These are phyloP conservation scores for Remorina albescens DNA, from an alignment of 2,797 vertebrate species.

Conservation along the genomic window DNA sequence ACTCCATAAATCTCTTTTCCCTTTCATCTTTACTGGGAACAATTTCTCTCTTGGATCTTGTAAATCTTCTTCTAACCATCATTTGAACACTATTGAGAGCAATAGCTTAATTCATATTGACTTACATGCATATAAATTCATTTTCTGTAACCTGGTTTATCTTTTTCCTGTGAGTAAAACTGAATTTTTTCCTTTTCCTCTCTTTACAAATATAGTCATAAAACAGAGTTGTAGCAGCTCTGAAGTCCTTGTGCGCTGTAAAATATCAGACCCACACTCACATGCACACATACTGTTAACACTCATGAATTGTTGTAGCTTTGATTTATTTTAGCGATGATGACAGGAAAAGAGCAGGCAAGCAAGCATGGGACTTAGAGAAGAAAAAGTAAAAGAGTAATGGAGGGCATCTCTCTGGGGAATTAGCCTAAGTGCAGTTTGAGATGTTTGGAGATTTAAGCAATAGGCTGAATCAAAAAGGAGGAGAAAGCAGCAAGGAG, in stretches of 20 bases:
- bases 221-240: slow-evolving; percentile 47
- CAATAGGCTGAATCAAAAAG: slow-evolving; percentile 39
- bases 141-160: slow-evolving; percentile 36
- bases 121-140: slow-evolving; percentile 26
- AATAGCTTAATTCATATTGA: slow-evolving; percentile 36
- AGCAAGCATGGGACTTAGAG: slow-evolving; percentile 36
- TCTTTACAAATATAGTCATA: slow-evolving; percentile 13
- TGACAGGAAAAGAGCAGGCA: slow-evolving; percentile 46
- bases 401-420: slow-evolving; percentile 60
- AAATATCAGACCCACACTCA: slow-evolving; percentile 31
- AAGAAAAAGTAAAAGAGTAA: slow-evolving; percentile 52
- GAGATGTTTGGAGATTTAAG: slow-evolving; percentile 74
- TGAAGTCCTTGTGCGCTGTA: slow-evolving; percentile 24
- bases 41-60: slow-evolving; percentile 17
- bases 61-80: slow-evolving; percentile 46
- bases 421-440: slow-evolving; percentile 65
- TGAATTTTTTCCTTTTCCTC: slow-evolving; percentile 2
- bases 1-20: slow-evolving; percentile 29
- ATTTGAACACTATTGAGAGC: slow-evolving; percentile 52
- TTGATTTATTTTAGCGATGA: slow-evolving; percentile 73
- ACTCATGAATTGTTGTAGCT: slow-evolving; percentile 77
- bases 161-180: slow-evolving; percentile 23
- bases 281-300: slow-evolving; percentile 40
- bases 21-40: slow-evolving; percentile 45
- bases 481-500: slow-evolving; percentile 25